phyloP scores from a whole-genome alignment of 1,140 invertebrate species.

The Papilio polyxenes region DNA sequence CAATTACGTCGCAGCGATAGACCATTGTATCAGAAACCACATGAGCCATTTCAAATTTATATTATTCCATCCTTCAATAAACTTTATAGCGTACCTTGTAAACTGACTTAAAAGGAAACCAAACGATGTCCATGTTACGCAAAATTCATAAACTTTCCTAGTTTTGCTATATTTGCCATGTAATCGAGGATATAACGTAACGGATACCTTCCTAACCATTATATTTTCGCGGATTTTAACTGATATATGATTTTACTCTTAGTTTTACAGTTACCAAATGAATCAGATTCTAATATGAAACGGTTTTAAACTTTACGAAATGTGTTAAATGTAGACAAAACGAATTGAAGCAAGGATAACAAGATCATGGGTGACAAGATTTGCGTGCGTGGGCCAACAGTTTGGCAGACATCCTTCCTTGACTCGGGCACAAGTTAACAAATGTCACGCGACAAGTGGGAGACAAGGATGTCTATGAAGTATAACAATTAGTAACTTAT shows the following conservation, averaged over 20 bases:
- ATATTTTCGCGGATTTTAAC: neutral
- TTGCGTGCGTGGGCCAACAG: slow-evolving; percentile 42
- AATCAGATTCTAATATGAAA: neutral
- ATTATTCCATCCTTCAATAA: slow-evolving; percentile 1
- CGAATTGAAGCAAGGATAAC: slow-evolving; percentile 42
- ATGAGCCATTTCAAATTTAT: slow-evolving; percentile 29
- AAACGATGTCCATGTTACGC: neutral
- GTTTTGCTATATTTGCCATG: neutral
- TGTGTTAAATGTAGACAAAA: neutral
- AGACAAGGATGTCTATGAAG: slow-evolving; percentile 52
- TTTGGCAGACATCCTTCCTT: slow-evolving; percentile 52
- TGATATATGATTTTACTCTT: neutral
- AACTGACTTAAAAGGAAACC: neutral
- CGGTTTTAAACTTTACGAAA: neutral
- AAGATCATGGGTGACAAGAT: slow-evolving; percentile 41
- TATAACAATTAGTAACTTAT: slow-evolving; percentile 54
- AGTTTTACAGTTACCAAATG: neutral
- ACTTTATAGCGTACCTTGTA: neutral
- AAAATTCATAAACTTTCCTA: neutral
- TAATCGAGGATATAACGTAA: neutral
- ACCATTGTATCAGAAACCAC: slow-evolving; percentile 55
- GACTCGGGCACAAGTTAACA: slow-evolving; percentile 39
- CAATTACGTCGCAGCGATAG: slow-evolving; percentile 59
- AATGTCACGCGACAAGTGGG: slow-evolving; percentile 45
- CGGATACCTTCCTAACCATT: neutral